Conservation (phyloP, 2,797 vertebrate genomes). For the Momotus momota region DNA sequence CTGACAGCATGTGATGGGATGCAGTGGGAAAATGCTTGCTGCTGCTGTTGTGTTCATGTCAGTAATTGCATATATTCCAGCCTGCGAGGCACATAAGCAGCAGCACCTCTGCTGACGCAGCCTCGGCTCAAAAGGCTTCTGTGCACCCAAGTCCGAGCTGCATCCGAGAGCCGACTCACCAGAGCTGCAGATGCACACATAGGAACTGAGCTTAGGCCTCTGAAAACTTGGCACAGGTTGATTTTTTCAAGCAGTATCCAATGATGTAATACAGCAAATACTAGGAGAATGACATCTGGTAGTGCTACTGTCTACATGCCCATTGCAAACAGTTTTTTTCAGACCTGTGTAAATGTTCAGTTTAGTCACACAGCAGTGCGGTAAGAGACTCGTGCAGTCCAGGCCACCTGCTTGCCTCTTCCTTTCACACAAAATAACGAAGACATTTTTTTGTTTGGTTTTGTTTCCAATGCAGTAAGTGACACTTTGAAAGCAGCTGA, state of each 20-base stretch:
- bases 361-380: neutral
- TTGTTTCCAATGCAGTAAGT: neutral
- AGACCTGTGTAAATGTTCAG: neutral
- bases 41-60: neutral
- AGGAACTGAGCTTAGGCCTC: neutral
- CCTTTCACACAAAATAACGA: neutral
- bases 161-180: neutral
- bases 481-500: neutral
- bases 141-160: fast-evolving
- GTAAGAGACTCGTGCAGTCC: neutral
- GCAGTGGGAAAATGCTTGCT: fast-evolving
- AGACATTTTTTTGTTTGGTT: neutral
- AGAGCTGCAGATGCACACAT: neutral
- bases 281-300: neutral
- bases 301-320: neutral
- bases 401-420: constrained; percentile 4
- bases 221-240: neutral
- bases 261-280: neutral
- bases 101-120: neutral
- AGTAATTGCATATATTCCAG: fast-evolving
- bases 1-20: neutral
- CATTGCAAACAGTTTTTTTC: neutral
- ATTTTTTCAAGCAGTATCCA: neutral
- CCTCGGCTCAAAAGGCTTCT: neutral
- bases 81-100: neutral